Evolutionary conservation across 2,113 vertebrate species (phyloP).

Genomic region (Pteruthius melanotis): DNA sequence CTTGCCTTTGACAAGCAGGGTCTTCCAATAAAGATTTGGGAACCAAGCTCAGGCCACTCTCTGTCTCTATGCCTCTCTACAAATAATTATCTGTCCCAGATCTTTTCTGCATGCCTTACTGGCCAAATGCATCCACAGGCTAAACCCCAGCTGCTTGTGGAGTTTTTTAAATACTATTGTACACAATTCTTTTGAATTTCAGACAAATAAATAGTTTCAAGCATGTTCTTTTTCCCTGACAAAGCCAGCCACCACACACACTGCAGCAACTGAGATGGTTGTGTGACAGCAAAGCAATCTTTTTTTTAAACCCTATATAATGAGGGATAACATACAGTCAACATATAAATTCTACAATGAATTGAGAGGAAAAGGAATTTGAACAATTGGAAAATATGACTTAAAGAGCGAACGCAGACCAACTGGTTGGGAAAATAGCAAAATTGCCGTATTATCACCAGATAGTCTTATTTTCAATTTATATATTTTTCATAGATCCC

Average conservation of each 20-base stretch:
- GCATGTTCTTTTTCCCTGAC: not conserved
- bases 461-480: not conserved
- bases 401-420: not conserved
- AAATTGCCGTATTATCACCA: not conserved
- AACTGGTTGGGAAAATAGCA: not conserved
- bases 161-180: not conserved
- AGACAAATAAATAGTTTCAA: not conserved
- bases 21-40: not conserved
- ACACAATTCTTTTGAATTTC: not conserved
- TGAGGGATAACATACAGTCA: not conserved
- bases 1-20: not conserved
- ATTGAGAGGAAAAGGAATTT: not conserved
- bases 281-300: not conserved
- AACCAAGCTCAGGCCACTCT: not conserved
- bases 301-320: not conserved
- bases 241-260: not conserved
- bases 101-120: not conserved
- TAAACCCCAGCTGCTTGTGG: not conserved
- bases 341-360: not conserved
- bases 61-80: not conserved
- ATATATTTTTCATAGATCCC: not conserved
- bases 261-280: not conserved
- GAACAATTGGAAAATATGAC: not conserved
- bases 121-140: not conserved
- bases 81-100: not conserved